A percentile compares a stretch with the other conserved stretches of the same genome.
These are phyloP conservation scores for Bombus affinis DNA, from an alignment of 1,140 invertebrate species.

Conservation along the genomic window DNA sequence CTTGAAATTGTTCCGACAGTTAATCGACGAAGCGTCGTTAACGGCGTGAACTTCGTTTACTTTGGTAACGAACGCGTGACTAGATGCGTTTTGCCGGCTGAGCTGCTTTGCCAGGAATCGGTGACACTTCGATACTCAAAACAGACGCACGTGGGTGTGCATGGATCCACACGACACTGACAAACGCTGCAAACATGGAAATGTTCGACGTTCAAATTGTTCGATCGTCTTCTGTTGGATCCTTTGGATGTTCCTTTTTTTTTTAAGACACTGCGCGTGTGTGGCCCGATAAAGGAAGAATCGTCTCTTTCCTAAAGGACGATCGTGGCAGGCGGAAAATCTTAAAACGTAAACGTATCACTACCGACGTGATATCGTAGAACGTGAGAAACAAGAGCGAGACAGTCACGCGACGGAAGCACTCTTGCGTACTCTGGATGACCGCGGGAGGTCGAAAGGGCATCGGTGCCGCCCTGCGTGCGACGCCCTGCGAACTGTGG, in stretches of 20 bases:
- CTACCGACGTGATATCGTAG: background rate
- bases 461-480: slow-evolving; percentile 74
- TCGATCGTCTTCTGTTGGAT: slow-evolving; percentile 4
- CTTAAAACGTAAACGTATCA: background rate
- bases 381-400: slow-evolving; percentile 34
- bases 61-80: slow-evolving; percentile 44
- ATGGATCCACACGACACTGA: background rate
- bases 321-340: background rate
- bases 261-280: too few relatives aligned
- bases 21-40: too few relatives aligned
- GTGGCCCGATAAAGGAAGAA: too few relatives aligned
- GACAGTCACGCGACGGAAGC: slow-evolving; percentile 48
- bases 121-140: slow-evolving; percentile 32
- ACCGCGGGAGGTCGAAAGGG: slow-evolving; percentile 76
- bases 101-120: background rate
- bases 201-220: background rate
- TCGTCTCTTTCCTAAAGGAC: too few relatives aligned
- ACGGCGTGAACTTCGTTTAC: slow-evolving; percentile 23
- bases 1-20: too few relatives aligned
- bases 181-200: slow-evolving; percentile 1
- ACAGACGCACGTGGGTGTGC: slow-evolving; percentile 49
- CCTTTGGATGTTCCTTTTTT: background rate
- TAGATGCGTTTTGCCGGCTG: slow-evolving; percentile 37
- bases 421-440: slow-evolving; percentile 51
- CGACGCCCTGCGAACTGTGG: slow-evolving; percentile 62